Conservation (phyloP, 2,113 vertebrate genomes). For the Paramormyrops kingsleyae region DNA sequence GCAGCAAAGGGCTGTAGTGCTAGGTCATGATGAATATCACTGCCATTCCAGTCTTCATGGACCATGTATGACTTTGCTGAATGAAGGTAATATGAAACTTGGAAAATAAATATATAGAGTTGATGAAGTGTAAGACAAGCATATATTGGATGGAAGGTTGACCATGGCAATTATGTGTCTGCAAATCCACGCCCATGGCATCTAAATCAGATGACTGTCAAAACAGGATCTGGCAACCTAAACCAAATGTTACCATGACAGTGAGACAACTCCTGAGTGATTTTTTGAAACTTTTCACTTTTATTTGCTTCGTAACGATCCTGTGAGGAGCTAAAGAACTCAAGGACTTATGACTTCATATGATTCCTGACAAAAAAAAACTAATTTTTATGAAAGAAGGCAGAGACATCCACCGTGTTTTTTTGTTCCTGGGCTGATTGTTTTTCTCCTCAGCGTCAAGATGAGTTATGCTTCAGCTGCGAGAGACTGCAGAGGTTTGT, state of each 20-base stretch:
- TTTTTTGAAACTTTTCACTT: neutral
- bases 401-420: neutral
- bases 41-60: neutral
- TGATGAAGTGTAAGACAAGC: neutral
- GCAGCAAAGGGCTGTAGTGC: neutral
- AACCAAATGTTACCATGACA: neutral
- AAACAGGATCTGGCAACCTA: neutral
- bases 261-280: neutral
- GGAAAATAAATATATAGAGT: neutral
- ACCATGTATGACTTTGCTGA: neutral
- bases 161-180: neutral
- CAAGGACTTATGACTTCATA: neutral
- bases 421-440: neutral
- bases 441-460: neutral
- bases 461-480: neutral
- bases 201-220: neutral
- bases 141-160: neutral
- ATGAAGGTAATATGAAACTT: neutral
- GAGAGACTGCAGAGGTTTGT: neutral
- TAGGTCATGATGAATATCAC: neutral
- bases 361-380: neutral
- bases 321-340: neutral
- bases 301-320: neutral
- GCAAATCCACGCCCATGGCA: neutral
- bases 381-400: neutral